A percentile compares a stretch with the other conserved stretches of the same genome.
Conservation (phyloP, 2,113 vertebrate genomes). For the Gambusia holbrooki region DNA sequence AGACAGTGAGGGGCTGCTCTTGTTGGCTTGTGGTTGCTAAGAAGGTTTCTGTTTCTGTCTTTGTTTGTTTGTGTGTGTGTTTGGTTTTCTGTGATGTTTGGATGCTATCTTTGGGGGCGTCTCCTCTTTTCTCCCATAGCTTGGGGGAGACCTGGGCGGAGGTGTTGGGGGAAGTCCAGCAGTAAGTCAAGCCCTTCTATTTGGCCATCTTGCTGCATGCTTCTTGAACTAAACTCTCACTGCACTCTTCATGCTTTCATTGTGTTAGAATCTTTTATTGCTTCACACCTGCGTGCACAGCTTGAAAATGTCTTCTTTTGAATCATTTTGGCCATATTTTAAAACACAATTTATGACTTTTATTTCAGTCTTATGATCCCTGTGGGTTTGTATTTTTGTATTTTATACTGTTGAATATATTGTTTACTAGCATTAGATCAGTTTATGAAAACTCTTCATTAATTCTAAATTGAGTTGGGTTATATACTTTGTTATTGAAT, state of each 20-base stretch:
- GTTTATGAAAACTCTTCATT: too few species aligned
- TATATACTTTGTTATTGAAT: too few species aligned
- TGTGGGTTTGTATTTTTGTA: background rate
- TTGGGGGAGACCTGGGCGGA: slow-evolving; percentile 99
- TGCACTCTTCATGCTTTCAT: slow-evolving; percentile 1
- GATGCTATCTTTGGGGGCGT: slow-evolving; percentile 69
- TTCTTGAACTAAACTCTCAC: slow-evolving; percentile 26
- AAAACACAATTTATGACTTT: background rate
- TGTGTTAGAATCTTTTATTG: background rate
- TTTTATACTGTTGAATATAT: too few species aligned
- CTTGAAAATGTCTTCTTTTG: slow-evolving; percentile 22
- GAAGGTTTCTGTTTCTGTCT: slow-evolving; percentile 73
- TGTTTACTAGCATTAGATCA: too few species aligned
- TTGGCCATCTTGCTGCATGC: slow-evolving; percentile 55
- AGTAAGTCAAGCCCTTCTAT: slow-evolving; percentile 89
- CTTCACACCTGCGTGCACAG: background rate
- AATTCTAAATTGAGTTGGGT: too few species aligned
- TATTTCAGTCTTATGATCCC: background rate
- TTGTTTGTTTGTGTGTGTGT: slow-evolving; percentile 43
- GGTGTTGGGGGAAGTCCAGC: slow-evolving; percentile 99
- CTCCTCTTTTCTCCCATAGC: slow-evolving; percentile 85
- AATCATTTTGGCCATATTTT: slow-evolving; percentile 13
- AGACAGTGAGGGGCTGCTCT: slow-evolving; percentile 39
- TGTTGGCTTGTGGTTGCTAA: slow-evolving; percentile 69
- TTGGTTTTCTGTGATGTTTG: slow-evolving; percentile 63